These are phyloP conservation scores for Apamea sordens DNA, from an alignment of 2,888 invertebrate genomes.

Conservation along the genomic window DNA sequence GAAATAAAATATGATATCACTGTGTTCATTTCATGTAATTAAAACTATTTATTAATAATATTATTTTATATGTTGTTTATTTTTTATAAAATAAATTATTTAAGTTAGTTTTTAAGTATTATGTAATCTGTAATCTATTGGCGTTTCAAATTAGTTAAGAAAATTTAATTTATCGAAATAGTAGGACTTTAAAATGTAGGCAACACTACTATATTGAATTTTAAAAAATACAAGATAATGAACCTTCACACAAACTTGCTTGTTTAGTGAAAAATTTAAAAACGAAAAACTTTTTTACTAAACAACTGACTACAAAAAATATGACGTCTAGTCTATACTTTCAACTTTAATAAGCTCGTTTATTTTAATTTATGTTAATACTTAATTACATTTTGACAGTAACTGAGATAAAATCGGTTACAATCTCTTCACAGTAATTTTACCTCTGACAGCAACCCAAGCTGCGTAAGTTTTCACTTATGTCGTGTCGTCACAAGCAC, in stretches of 20 bases:
- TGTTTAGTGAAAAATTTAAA: not conserved
- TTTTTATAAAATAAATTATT: conserved; percentile 55
- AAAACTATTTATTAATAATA: conserved; percentile 65
- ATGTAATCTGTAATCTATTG: conserved; percentile 62
- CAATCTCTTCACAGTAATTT: not conserved
- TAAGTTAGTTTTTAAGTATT: conserved; percentile 64
- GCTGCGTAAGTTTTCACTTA: not conserved
- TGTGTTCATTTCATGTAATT: conserved; percentile 70
- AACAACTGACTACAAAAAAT: not conserved
- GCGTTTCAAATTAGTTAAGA: conserved; percentile 49
- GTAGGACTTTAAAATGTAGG: conserved; percentile 49
- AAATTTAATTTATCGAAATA: conserved; percentile 54
- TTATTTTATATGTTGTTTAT: conserved; percentile 68
- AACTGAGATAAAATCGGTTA: not conserved
- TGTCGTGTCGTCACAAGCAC: not conserved
- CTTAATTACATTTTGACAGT: not conserved
- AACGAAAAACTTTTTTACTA: no score
- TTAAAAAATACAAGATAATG: not conserved
- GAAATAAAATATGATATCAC: conserved; percentile 50
- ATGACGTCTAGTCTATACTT: not conserved
- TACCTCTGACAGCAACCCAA: not conserved
- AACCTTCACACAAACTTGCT: not conserved
- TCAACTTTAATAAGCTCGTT: not conserved
- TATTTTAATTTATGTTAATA: not conserved
- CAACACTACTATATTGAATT: conserved; percentile 5